Evolutionary conservation across 2,797 vertebrate species (phyloP).

Genomic region (Thaleichthys pacificus): DNA sequence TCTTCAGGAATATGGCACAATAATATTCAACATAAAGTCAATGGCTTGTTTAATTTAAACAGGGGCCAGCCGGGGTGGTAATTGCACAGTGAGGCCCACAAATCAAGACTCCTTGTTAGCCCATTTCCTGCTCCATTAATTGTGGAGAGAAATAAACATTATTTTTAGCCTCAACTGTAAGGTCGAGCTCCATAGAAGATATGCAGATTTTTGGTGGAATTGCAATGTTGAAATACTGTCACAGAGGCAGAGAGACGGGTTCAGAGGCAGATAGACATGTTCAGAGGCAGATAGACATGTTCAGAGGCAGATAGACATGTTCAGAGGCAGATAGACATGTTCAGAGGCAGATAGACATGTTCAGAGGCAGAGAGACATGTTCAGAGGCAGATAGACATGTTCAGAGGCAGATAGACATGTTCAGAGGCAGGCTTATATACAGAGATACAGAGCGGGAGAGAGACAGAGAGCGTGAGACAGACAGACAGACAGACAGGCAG

Average conservation of each 20-base stretch:
- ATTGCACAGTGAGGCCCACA: constrained; percentile 78
- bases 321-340: not conserved
- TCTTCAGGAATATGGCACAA: constrained; percentile 74
- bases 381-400: no score
- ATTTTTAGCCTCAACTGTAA: constrained; percentile 72
- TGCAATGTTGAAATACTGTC: not conserved
- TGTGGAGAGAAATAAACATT: constrained; percentile 75
- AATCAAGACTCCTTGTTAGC: constrained; percentile 82
- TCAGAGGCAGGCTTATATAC: not conserved
- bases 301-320: not conserved
- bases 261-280: no score
- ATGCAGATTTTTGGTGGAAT: no score
- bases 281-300: no score
- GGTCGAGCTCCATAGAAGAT: constrained; percentile 34
- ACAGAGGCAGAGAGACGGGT: not conserved
- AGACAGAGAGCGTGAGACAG: not conserved
- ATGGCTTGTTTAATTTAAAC: constrained; percentile 84
- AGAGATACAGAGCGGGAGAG: not conserved
- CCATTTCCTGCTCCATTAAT: constrained; percentile 83
- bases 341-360: no score
- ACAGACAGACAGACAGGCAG: not conserved
- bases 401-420: not conserved
- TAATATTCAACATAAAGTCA: constrained; percentile 82
- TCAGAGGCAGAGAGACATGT: no score
- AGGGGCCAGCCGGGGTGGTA: constrained; percentile 76